Percentiles rank a stretch among this genome's conserved stretches.
phyloP scores from a whole-genome alignment of 35 echinoderm and acorn worm species.

The Diadema setosum region DNA sequence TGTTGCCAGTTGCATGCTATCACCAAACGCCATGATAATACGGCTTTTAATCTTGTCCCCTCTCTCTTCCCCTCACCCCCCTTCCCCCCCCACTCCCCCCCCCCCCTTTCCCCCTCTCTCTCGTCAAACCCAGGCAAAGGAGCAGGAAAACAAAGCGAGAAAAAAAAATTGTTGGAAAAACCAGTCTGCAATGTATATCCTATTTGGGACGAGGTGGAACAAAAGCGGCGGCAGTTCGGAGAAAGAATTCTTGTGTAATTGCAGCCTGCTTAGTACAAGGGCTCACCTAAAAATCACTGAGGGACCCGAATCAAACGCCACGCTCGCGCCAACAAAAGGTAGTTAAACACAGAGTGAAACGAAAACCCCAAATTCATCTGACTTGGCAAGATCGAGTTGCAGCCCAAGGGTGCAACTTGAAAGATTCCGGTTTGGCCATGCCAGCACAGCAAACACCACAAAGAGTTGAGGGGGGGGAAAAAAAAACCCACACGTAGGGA shows the following conservation, averaged over 20 bases:
- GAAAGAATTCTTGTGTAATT: slow-evolving; percentile 12
- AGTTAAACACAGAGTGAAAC: slow-evolving; percentile 20
- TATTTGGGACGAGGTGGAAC: not conserved
- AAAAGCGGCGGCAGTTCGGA: not conserved
- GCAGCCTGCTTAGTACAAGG: not conserved
- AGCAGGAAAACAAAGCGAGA: not conserved
- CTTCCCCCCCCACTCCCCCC: not conserved
- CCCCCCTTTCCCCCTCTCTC: not conserved
- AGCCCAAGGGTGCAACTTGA: not conserved
- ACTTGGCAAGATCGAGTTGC: not conserved
- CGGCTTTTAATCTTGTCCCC: too few relatives aligned
- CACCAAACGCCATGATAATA: too few relatives aligned
- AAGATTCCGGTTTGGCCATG: slow-evolving; percentile 5
- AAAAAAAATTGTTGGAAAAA: not conserved
- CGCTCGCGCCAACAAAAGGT: not conserved
- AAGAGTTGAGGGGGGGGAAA: not conserved
- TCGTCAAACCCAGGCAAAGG: not conserved
- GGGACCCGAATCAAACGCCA: not conserved
- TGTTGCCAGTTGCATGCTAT: too few relatives aligned
- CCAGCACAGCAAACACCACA: not conserved
- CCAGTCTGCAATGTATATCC: not conserved
- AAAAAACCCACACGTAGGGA: not conserved
- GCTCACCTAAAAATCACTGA: not conserved
- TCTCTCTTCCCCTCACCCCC: too few relatives aligned
- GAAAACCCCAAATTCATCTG: slow-evolving; percentile 17